Evolutionary conservation across 1,140 invertebrate species (phyloP).

Genomic region (Medauroidea extradentata): DNA sequence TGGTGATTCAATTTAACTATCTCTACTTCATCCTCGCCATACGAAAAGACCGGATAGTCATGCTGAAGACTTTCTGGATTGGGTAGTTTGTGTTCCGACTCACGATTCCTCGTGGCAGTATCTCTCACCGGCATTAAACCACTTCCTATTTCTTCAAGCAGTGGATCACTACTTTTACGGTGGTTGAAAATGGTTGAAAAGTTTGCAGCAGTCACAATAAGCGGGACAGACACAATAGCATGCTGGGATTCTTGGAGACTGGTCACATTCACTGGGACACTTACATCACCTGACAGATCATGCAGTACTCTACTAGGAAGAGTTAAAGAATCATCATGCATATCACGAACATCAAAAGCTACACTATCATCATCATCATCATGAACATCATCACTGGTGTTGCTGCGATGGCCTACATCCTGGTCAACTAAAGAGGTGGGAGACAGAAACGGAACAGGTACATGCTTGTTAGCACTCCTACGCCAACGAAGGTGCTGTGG

Average conservation of each 20-base stretch:
- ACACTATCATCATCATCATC: constrained; percentile 6
- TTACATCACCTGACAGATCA: not conserved
- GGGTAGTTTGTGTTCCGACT: not conserved
- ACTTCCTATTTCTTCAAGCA: constrained; percentile 3
- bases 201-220: constrained; percentile 10
- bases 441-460: constrained; percentile 17
- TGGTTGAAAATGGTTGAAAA: not conserved
- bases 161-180: not conserved
- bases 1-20: constrained; percentile 35
- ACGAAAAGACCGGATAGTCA: constrained; percentile 26
- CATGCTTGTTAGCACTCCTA: constrained; percentile 62
- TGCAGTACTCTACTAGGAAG: constrained; percentile 8
- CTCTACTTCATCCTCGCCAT: constrained; percentile 43
- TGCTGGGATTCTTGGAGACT: not conserved
- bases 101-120: not conserved
- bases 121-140: not conserved
- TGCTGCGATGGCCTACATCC: not conserved
- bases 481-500: constrained; percentile 49
- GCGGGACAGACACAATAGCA: constrained; percentile 10
- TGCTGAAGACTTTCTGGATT: constrained; percentile 22
- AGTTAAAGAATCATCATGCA: constrained; percentile 17
- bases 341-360: constrained; percentile 16
- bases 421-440: too few relatives aligned
- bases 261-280: not conserved
- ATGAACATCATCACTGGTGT: constrained; percentile 5